Evolutionary conservation across 2,797 vertebrate species (phyloP), one percentile per base, ranked within the genome.

Genomic region (Sphaeramia orbicularis): DNA sequence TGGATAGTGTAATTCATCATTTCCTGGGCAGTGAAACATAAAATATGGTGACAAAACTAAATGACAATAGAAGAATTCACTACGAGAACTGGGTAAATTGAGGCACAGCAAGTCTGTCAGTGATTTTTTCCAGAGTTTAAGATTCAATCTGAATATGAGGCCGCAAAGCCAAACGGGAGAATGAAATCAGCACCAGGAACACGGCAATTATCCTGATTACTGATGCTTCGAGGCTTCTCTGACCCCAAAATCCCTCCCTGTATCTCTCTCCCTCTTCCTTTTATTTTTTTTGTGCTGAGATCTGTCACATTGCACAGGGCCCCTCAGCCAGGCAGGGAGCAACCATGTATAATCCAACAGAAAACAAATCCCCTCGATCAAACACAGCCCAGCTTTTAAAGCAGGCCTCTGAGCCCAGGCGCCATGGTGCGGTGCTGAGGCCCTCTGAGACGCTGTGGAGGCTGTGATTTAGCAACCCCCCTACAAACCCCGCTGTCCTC

Each of bases 191-290:
- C 81, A 87, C 71, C 78, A 86, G 87, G 79, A 92, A 90, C 80
- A 85, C 75, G 82, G 85, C 90, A 93, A 92, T 93, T 93, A 94
- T 91, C 89, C 92, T 90, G 89, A 94, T 94, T 92, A 92, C 86
- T 86, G 83, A 86, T 84, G 85, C 89, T 91, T 78, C 84, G 53
- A 88, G 90, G 86, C 85, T 86, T 85, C 83, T 86, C 78, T 90
- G 85, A 92, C 90, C 86, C 81, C 76, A 72, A 85, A 81, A 83
- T 77, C 81, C 78, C 73, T 81, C 53, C 71, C 82, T 61, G 67
- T 89, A 80, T 86, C 86, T 62, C 74, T 76, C 54, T 51, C 59
- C 41, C 45, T 60, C 40, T 65, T 53, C 76, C 61, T 74, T 68
- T 68, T 55, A 59, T 44, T 68, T 69, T 69, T 45, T 52, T 41